Base-by-base conservation (phyloP, 2,113 vertebrate genomes). In the Zosterops pallidus region DNA sequence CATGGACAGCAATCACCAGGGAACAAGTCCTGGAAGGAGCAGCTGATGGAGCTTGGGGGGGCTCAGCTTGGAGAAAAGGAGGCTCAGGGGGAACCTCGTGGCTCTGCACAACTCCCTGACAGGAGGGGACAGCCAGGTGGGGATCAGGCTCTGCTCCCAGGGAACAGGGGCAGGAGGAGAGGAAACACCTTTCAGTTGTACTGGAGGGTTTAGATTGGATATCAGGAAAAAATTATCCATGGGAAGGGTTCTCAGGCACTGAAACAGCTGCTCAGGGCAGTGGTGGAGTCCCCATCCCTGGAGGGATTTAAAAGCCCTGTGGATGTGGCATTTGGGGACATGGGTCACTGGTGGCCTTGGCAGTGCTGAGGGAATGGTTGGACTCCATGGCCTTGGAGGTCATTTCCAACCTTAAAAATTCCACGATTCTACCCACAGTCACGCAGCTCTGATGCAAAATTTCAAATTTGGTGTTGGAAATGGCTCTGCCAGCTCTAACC, bases 381-480 rank as follows among this genome's bases (percentile, higher is more conserved):
- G n/a, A 7, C 17, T 47, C 2, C 0, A 5, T 25, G 39, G 22
- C 6, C 41, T 49, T 31, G 22, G 41, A 63, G 12, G 9, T 16
- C 21, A 20, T 69, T 35, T 56, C 47, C 71, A 70, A 1, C 22
- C 49, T 33, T 50, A 63, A 69, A 42, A 69, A 63, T 49, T 37
- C 87, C 26, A 11, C 15, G 14, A 9, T 62, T 55, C n/a, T 42
- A 9, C 71, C 31, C 35, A 5, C 37, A 79, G 63, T 4, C 64
- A 57, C 0, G 0, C 39, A 70, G 47, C 50, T 67, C 31, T 0
- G 0, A 59, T 9, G 19, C 5, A n/a, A 37, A 47, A 41, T 33
- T 33, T 69, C 44, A 37, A 22, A 55, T 18, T 23, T 31, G 42
- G 11, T 1, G 3, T 1, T n/a, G n/a, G 53, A 39, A 85, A 25